phyloP scores from a whole-genome alignment of 2,113 vertebrate genomes.

The Alexandromys fortis region DNA sequence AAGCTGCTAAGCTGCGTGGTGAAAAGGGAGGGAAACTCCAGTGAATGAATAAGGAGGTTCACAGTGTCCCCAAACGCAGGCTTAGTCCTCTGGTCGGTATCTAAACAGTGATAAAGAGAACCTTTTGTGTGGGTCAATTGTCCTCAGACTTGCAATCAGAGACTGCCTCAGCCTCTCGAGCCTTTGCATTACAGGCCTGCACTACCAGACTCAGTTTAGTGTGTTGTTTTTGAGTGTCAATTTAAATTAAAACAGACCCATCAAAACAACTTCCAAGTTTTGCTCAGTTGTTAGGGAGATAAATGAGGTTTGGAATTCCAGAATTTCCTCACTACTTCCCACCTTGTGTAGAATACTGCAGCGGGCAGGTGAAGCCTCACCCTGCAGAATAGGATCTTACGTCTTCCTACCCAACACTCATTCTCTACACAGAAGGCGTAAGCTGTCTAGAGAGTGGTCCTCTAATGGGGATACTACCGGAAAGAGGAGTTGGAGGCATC shows the following conservation, averaged over 20 bases:
- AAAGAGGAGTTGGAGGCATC: rapidly evolving
- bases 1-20: neutral
- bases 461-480: neutral
- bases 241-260: neutral
- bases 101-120: neutral
- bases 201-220: neutral
- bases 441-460: neutral
- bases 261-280: neutral
- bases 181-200: neutral
- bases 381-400: neutral
- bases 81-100: neutral
- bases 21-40: neutral
- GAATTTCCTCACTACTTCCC: neutral
- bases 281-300: neutral
- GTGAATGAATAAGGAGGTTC: neutral
- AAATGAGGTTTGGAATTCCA: neutral
- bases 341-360: neutral
- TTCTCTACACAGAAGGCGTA: neutral
- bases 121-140: neutral
- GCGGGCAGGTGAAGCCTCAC: rapidly evolving
- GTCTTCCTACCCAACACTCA: neutral
- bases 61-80: neutral
- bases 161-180: neutral
- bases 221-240: neutral
- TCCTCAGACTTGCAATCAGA: neutral